Evolutionary conservation across 37 sponge, comb jelly and placozoan genomes (phyloP).

Genomic region (Ephydatia muelleri): DNA sequence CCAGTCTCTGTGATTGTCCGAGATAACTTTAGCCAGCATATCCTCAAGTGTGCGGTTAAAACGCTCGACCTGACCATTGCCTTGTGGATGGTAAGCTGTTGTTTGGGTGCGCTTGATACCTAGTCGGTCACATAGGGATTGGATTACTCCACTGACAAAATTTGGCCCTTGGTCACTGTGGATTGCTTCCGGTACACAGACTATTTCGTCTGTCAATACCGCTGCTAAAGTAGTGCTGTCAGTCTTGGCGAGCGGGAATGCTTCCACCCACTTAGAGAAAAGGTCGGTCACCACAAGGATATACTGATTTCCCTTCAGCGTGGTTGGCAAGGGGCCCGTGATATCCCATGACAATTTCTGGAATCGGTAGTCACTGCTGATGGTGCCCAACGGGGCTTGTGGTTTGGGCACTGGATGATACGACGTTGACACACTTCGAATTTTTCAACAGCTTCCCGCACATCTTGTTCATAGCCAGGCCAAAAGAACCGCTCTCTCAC

Average conservation of each 20-base stretch:
- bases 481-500: too few species aligned
- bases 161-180: constrained; percentile 45
- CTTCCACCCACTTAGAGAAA: constrained; percentile 21
- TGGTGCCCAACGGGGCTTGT: too few species aligned
- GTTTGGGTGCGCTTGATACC: constrained; percentile 16
- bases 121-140: constrained; percentile 5
- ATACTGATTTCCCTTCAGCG: constrained; percentile 11
- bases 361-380: too few species aligned
- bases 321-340: constrained; percentile 9
- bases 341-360: constrained; percentile 19
- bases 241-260: constrained; percentile 14
- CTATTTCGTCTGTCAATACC: constrained; percentile 22
- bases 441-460: constrained; percentile 5
- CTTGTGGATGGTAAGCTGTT: constrained; percentile 44
- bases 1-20: constrained; percentile 46
- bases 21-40: constrained; percentile 49
- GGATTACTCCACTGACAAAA: neutral
- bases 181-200: constrained; percentile 24
- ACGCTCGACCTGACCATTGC: constrained; percentile 48
- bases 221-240: constrained; percentile 4
- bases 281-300: constrained; percentile 31
- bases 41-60: constrained; percentile 42
- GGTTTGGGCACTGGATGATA: constrained; percentile 11
- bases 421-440: neutral
- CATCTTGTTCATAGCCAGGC: neutral